These are phyloP conservation scores for Harpalus rufipes DNA, from an alignment of 2,888 invertebrate genomes.

Conservation along the genomic window DNA sequence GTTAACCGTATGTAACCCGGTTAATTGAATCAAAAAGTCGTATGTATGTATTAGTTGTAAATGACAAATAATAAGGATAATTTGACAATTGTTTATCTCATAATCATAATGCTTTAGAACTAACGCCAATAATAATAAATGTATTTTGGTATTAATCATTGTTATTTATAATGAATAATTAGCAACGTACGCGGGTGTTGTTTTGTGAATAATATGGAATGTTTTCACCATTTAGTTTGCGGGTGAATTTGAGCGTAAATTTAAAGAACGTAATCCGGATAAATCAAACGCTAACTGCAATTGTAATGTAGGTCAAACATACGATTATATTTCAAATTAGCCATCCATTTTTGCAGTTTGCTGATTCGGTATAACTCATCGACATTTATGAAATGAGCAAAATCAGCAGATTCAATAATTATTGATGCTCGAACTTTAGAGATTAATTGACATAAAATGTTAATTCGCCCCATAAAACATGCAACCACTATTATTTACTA, in stretches of 20 bases:
- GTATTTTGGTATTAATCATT: background rate
- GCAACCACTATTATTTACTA: background rate
- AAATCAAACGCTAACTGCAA: slow-evolving; percentile 5
- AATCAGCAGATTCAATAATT: slow-evolving; percentile 51
- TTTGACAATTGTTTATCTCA: no score
- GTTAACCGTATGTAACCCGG: no score
- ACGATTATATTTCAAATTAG: slow-evolving; percentile 50
- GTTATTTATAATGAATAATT: background rate
- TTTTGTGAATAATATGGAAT: background rate
- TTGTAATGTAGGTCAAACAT: slow-evolving; percentile 34
- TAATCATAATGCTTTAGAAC: background rate
- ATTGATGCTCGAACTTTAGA: slow-evolving; percentile 41
- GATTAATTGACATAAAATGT: slow-evolving; percentile 46
- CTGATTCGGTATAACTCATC: slow-evolving; percentile 45
- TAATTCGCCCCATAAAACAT: slow-evolving; percentile 18
- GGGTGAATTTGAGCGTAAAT: background rate
- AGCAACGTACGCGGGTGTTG: background rate
- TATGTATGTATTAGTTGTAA: no score
- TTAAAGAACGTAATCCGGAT: background rate
- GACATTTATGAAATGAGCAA: slow-evolving; percentile 42
- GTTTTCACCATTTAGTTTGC: background rate
- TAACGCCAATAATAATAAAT: background rate
- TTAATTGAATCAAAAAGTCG: no score
- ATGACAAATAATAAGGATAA: no score
- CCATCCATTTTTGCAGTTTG: slow-evolving; percentile 39